Base-by-base conservation (phyloP, 2,113 vertebrate genomes). In the Poeciliopsis turrubarensis region DNA sequence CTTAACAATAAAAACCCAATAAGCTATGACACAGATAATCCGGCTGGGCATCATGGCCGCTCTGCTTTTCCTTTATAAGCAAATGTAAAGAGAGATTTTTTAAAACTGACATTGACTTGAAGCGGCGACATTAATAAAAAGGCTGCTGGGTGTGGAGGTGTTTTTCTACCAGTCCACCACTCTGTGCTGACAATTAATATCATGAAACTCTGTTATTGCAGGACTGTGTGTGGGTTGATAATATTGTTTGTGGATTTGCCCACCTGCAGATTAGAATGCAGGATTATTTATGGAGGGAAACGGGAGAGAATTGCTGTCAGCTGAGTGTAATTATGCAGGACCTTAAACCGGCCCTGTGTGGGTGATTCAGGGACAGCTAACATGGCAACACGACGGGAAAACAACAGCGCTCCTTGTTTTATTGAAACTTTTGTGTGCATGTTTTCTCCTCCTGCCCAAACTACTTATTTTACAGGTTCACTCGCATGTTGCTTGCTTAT, bases 1-100 rank as follows among this genome's bases (percentile, higher is more conserved):
- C 86, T 92, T 89, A 90, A 91, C 85, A 91, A 91, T 91, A 85
- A 89, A 90, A 92, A 90, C 85, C 82, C 92, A 89, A 92, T 92
- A 88, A 90, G 77, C 82, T 90, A 81, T 83, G 89, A 91, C 89
- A 88, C 68, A 74, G 81, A 88, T 89, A 92, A 93, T 89, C 83
- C 34, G 57, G 29, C 70, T 75, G 88, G 84, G 79, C 86, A 89
- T 89, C 90, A 65, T 69, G 75, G 79, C 73, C 82, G 72, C 87
- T 85, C 83, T 74, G 73, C 87, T 87, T 65, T 70, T 81, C 77
- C 68, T 81, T 82, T 85, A 89, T 79, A 87, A 88, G 81, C 83
- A 89, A 88, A 79, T 70, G 70, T 84, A 83, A 80, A 61, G 47
- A 83, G 79, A 77, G 65, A 71, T 80, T 4, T 41, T 89, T 87